Percentiles rank a stretch among this genome's conserved stretches.
Conservation (phyloP, 2,797 vertebrate genomes). For the Argyrosomus regius region DNA sequence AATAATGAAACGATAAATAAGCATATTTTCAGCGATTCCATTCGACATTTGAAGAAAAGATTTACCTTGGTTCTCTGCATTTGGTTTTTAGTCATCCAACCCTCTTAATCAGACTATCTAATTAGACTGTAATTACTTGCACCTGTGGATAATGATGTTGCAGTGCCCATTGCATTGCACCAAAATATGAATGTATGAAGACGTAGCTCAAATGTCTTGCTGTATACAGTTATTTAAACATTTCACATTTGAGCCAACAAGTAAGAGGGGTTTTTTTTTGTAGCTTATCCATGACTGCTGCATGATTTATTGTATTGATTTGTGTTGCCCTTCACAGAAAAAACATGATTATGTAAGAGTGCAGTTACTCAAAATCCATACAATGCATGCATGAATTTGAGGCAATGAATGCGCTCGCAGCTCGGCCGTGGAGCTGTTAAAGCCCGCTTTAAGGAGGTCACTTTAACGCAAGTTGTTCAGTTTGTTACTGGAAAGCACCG, state of each 20-base stretch:
- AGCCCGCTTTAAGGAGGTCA: constrained; percentile 2
- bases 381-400: constrained; percentile 44
- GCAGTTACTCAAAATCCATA: constrained; percentile 66
- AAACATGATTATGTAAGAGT: constrained; percentile 58
- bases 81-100: background rate
- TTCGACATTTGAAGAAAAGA: constrained; percentile 3
- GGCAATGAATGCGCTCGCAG: constrained; percentile 47
- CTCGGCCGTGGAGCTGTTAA: constrained; percentile 7
- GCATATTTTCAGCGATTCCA: background rate
- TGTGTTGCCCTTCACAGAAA: constrained; percentile 57
- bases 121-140: constrained; percentile 14
- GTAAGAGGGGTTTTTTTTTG: constrained; percentile 4
- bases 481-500: constrained; percentile 3
- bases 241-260: constrained; percentile 40
- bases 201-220: background rate
- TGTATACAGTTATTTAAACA: constrained; percentile 23
- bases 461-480: background rate
- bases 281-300: constrained; percentile 40
- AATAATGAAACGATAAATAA: constrained; percentile 36
- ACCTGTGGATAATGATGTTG: constrained; percentile 19
- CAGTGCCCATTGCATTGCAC: too few relatives aligned
- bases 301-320: constrained; percentile 70
- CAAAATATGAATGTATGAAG: too few relatives aligned
- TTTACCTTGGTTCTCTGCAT: background rate
- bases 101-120: background rate